phyloP scores from a whole-genome alignment of 1,140 invertebrate species.

The Platyscapa corneri region DNA sequence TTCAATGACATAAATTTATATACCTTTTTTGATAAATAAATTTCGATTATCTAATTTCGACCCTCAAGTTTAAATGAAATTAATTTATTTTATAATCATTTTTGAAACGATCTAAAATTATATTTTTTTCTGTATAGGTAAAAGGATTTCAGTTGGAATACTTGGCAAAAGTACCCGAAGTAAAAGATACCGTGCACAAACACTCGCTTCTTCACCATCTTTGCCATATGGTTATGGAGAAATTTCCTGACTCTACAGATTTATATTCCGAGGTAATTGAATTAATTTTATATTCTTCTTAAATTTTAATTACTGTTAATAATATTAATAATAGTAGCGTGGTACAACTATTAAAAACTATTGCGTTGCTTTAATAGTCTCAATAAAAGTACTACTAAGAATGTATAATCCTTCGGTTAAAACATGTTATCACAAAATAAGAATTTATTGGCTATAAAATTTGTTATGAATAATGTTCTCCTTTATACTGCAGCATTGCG shows the following conservation, averaged over 20 bases:
- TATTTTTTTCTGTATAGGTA: constrained; percentile 74
- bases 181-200: constrained; percentile 99
- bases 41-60: no score
- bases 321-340: background rate
- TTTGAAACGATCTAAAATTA: background rate
- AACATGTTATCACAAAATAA: background rate
- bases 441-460: background rate
- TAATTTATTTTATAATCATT: no score
- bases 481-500: no score
- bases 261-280: constrained; percentile 93
- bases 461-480: no score
- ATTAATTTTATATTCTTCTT: background rate
- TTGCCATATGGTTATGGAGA: constrained; percentile 97
- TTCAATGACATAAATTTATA: no score
- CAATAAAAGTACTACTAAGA: background rate
- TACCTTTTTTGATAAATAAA: no score
- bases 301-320: no score
- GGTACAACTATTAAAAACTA: no score
- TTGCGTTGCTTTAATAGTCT: background rate
- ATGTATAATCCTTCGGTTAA: background rate
- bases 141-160: constrained; percentile 99
- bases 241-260: constrained; percentile 95
- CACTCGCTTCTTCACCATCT: constrained; percentile 98
- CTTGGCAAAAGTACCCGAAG: constrained; percentile 97
- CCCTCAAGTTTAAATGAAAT: no score